Percentiles rank a stretch among this genome's conserved stretches.
phyloP scores from a whole-genome alignment of 2,797 vertebrate species.

The Neosilurus mollespiculum region DNA sequence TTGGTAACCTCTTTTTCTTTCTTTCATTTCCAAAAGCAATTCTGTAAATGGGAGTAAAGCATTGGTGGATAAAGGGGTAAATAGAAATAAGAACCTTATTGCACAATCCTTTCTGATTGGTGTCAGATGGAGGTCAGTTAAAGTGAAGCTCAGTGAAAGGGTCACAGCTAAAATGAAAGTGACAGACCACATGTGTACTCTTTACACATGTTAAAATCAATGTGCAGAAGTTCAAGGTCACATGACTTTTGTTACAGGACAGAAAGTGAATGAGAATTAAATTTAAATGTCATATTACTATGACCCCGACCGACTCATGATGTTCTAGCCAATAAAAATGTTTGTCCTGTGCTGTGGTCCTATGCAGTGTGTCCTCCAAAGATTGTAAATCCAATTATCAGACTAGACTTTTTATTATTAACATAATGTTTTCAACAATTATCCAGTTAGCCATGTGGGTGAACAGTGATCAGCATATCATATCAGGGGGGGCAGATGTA shows the following conservation, averaged over 20 bases:
- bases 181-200: not conserved
- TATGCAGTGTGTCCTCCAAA: not conserved
- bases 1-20: slow-evolving; percentile 41
- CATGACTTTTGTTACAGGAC: not conserved
- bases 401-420: not conserved
- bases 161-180: slow-evolving; percentile 20
- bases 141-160: slow-evolving; percentile 17
- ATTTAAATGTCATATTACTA: slow-evolving; percentile 30
- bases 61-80: not conserved
- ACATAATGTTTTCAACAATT: not conserved
- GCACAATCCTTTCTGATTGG: slow-evolving; percentile 39
- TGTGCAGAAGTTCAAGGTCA: not conserved
- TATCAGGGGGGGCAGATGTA: too few species aligned
- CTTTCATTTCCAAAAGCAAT: slow-evolving; percentile 23
- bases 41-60: slow-evolving; percentile 1
- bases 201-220: not conserved
- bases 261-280: not conserved
- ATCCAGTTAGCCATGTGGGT: not conserved
- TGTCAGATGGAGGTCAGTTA: slow-evolving; percentile 32
- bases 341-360: not conserved
- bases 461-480: not conserved
- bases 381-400: not conserved
- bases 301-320: not conserved
- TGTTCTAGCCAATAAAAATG: not conserved
- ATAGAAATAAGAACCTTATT: slow-evolving; percentile 43